phyloP scores from a whole-genome alignment of 2,888 invertebrate species.

The Patella ulyssiponensis region DNA sequence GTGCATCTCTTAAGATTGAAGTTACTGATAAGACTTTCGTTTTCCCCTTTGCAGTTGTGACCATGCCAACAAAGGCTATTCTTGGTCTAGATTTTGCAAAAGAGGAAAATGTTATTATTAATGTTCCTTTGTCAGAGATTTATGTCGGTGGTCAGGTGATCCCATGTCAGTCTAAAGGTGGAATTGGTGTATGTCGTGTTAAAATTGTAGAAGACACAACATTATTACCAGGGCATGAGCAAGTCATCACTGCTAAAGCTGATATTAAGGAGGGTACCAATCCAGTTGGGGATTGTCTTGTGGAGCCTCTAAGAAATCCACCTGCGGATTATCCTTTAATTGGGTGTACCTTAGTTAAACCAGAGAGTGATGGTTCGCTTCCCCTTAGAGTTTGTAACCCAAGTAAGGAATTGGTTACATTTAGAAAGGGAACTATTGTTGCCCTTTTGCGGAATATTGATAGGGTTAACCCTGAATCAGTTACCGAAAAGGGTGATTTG shows the following conservation, averaged over 20 bases:
- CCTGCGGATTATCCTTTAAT: background rate
- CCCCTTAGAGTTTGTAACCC: background rate
- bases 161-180: background rate
- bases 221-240: background rate
- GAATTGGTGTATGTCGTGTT: slow-evolving; percentile 4
- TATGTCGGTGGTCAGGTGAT: background rate
- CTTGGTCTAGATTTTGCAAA: background rate
- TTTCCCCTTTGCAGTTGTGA: background rate
- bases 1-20: background rate
- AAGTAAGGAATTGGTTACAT: background rate
- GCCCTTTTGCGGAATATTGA: background rate
- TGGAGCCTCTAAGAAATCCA: background rate
- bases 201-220: background rate
- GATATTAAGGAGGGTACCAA: background rate
- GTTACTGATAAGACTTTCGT: background rate
- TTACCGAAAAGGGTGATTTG: too few relatives aligned
- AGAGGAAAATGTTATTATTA: background rate
- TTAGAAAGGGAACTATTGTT: background rate
- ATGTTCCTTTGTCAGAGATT: background rate
- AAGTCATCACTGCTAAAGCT: background rate
- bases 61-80: background rate
- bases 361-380: background rate
- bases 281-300: background rate
- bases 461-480: too few relatives aligned
- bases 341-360: background rate